A percentile compares a stretch with the other conserved stretches of the same genome.
Conservation (phyloP, 2,797 vertebrate genomes). For the Myiotriccus ornatus region DNA sequence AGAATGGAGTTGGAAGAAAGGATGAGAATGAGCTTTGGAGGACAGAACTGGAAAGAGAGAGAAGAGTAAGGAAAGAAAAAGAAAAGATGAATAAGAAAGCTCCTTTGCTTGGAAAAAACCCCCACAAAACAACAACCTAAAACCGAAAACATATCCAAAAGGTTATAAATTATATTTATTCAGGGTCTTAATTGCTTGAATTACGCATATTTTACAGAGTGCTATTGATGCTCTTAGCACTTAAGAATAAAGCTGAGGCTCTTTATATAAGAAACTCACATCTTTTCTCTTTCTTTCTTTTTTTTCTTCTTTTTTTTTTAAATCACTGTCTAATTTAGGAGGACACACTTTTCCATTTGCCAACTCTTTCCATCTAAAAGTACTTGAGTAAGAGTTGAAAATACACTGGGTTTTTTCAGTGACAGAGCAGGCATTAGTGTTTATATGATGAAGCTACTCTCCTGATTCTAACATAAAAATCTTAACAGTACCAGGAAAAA, state of each 20-base stretch:
- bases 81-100: not conserved
- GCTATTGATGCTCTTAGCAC: not conserved
- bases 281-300: rapidly evolving
- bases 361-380: not conserved
- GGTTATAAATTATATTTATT: not conserved
- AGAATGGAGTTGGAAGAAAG: not conserved
- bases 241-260: not conserved
- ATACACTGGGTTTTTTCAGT: not conserved
- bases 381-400: not conserved
- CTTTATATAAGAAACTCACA: not conserved
- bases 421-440: not conserved
- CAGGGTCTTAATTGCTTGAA: not conserved
- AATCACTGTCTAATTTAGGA: not conserved
- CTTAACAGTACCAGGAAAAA: not conserved
- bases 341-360: not conserved
- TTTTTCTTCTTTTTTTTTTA: not conserved
- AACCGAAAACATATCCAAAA: not conserved
- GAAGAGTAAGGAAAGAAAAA: not conserved
- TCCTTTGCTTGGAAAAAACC: not conserved
- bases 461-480: not conserved
- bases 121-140: not conserved
- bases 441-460: not conserved
- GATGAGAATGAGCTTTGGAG: not conserved
- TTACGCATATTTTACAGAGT: not conserved
- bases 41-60: not conserved